Base-by-base conservation (phyloP, 53 echinoderm and acorn worm species). In the Hippasteria phrygiana region DNA sequence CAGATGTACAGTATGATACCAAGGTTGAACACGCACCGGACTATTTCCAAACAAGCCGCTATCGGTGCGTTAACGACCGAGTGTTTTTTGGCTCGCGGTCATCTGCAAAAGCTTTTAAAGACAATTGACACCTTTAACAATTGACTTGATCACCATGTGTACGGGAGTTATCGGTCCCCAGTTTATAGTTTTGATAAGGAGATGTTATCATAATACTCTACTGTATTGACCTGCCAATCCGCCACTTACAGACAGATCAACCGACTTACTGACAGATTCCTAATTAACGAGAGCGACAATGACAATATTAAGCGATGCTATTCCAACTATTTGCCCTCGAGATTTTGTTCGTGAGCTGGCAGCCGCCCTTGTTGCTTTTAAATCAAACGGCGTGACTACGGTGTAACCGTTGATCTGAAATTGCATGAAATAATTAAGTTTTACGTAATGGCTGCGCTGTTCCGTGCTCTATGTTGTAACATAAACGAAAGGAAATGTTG, bases 221-320 rank as follows among this genome's bases (percentile, higher is more conserved):
- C 67, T 16, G 37, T 36, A 4, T 56, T 45, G 1, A 16, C 41
- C 43, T 24, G 22, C 3, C 24, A 12, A 33, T 24, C 55, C 37
- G 20, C 37, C 42, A 39, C 59, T 78, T 38, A 26, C 77, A 55
- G 32, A 55, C 77, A 78, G 78, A 55, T 18, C 13, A 55, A 18
- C 27, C 18, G 24, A 78, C 47, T 24, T 26, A 37, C 26, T 55
- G 78, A 78, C 55, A 78, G 78, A 78, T 4, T 39, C 38, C 32
- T 24, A 78, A 78, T 78, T 78, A 59, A 78, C 78, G n/a, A n/a
- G n/a, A n/a, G n/a, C n/a, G 59, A 56, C 26, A 22, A 40, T 22
- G 35, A 34, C 34, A 51, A 76, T 11, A 9, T 22, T 54, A 34
- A 55, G 27, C 0, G 9, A 33, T n/a, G 78, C 35, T 22, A 78